Base-by-base conservation (phyloP, 2,888 invertebrate genomes). In the Morpho deidamia region DNA sequence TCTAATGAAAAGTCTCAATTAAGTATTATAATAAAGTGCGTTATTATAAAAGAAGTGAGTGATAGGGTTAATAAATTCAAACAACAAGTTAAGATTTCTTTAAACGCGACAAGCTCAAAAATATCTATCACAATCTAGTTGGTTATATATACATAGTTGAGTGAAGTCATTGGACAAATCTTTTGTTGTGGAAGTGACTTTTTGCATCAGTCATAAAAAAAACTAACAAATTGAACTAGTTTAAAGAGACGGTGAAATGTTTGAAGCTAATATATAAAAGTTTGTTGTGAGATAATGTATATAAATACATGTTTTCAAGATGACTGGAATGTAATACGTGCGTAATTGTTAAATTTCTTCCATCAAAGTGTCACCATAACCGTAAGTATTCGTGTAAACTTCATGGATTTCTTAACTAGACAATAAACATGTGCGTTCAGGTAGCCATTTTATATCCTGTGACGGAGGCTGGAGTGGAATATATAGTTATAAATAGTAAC, bases 261-360 rank as follows among this genome's bases (percentile, higher is more conserved):
- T 66, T 71, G 55, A 65, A 71, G 67, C 70, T 72, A 57, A 66
- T 71, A 69, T 77, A 71, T 63, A 73, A 74, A 73, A 79, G 71
- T 72, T 74, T 74, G 70, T 67, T 59, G 62, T 69, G 64, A 77
- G 68, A 63, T 76, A 82, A 81, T 67, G 57, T 70, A 64, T 61
- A 64, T 68, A 8, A 52, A 34, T 34, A 12, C 10, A 60, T 69
- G 60, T 68, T 61, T 68, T 65, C 58, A 67, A 63, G 65, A 61
- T 63, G 67, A 70, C 66, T 72, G 49, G 64, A 72, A 67, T 70
- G 51, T 58, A 58, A 49, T 55, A 54, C 61, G 46, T 53, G 59
- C 58, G 35, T 59, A 61, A 56, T 54, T 58, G 53, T 51, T 54
- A 55, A 47, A 43, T 57, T 57, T 51, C 58, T 51, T 54, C 39